A percentile compares a stretch with the other conserved stretches of the same genome.
phyloP scores from a whole-genome alignment of 2,888 invertebrate genomes.

The Pristionchus mayeri region DNA sequence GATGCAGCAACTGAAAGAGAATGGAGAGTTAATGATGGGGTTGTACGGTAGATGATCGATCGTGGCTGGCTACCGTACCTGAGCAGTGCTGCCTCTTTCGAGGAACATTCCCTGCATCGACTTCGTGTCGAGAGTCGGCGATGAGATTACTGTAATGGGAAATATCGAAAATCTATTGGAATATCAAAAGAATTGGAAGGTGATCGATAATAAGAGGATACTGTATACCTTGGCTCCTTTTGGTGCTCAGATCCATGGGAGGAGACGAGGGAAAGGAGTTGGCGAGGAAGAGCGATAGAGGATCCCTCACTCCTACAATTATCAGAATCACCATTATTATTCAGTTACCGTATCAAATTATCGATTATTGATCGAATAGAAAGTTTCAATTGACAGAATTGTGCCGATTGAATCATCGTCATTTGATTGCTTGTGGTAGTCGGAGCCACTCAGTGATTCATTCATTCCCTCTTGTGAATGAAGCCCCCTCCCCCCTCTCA shows the following conservation, averaged over 20 bases:
- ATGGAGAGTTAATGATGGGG: not conserved
- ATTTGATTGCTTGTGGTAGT: not conserved
- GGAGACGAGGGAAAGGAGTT: slow-evolving; percentile 28
- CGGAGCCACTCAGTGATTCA: not conserved
- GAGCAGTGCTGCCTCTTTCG: slow-evolving; percentile 21
- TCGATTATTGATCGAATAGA: slow-evolving; percentile 1
- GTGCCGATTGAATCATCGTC: not conserved
- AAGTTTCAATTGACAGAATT: not conserved
- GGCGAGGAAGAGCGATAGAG: slow-evolving; percentile 7
- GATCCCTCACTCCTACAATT: not conserved
- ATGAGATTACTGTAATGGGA: not conserved
- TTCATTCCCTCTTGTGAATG: not conserved
- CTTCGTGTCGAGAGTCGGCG: slow-evolving; percentile 18
- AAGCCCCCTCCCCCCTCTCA: not conserved
- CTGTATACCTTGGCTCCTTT: slow-evolving; percentile 24
- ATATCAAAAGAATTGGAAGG: too few relatives aligned
- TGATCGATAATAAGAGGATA: not conserved
- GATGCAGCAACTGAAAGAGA: slow-evolving; percentile 36
- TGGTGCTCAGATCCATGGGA: slow-evolving; percentile 44
- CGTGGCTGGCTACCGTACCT: slow-evolving; percentile 15
- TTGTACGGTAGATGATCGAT: not conserved
- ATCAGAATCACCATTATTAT: not conserved
- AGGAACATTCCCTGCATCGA: slow-evolving; percentile 9
- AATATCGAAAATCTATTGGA: not conserved
- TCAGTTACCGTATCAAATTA: not conserved